phyloP scores from a whole-genome alignment of 2,797 vertebrate species.

The Acrossocheilus fasciatus region DNA sequence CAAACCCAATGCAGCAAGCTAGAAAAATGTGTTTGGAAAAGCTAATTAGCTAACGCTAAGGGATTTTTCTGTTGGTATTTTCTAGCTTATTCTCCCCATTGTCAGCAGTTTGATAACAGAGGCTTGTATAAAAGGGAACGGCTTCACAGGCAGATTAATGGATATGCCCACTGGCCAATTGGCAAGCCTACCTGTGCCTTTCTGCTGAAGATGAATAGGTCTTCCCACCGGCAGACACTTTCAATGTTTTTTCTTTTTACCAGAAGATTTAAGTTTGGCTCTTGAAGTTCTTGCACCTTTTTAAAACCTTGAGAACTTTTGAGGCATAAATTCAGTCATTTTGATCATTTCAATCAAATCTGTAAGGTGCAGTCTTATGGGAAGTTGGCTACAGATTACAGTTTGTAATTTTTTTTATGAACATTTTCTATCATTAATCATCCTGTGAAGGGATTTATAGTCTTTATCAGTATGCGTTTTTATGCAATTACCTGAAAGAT shows the following conservation, averaged over 20 bases:
- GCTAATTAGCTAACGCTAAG: constrained; percentile 39
- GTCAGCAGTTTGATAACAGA: constrained; percentile 62
- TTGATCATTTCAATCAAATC: constrained; percentile 47
- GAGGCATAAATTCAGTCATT: constrained; percentile 45
- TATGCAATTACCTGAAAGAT: constrained; percentile 20
- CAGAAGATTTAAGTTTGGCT: constrained; percentile 69
- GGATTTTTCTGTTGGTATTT: constrained; percentile 28
- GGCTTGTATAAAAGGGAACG: constrained; percentile 59
- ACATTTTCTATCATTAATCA: constrained; percentile 24
- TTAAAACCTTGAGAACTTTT: constrained; percentile 61
- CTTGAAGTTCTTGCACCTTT: constrained; percentile 65
- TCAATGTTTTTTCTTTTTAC: constrained; percentile 73
- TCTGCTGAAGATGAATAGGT: constrained; percentile 73
- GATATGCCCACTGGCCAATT: constrained; percentile 72
- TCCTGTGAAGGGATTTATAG: constrained; percentile 14
- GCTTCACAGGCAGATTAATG: constrained; percentile 73
- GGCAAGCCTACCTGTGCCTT: constrained; percentile 67
- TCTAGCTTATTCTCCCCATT: constrained; percentile 60
- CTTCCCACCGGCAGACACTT: constrained; percentile 73
- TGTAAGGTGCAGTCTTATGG: neutral
- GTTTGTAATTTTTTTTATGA: neutral
- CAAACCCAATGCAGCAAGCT: constrained; percentile 26
- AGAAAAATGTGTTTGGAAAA: constrained; percentile 50
- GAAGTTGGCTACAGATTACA: neutral
- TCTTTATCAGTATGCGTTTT: neutral